These are phyloP conservation scores for Chiropotes sagulatus DNA, from an alignment of 2,797 vertebrate species.

Conservation along the genomic window DNA sequence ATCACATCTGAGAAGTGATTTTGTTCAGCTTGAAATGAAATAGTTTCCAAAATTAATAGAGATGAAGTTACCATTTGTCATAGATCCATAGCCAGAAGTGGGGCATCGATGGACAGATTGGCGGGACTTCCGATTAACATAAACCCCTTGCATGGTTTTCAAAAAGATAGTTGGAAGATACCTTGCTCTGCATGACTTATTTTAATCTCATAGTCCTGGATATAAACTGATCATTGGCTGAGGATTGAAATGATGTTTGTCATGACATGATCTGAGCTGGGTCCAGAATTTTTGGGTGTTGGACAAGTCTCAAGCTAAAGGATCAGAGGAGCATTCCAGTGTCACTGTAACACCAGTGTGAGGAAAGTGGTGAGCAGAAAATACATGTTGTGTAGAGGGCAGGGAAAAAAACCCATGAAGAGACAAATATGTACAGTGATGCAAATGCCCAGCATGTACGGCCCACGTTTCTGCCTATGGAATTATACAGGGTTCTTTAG, in stretches of 20 bases:
- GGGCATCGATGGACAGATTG: not conserved
- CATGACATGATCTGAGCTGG: conserved; percentile 18
- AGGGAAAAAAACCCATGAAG: not conserved
- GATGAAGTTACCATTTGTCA: not conserved
- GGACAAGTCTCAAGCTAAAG: conserved; percentile 1
- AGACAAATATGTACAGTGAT: not conserved
- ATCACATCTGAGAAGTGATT: not conserved
- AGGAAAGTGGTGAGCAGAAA: not conserved
- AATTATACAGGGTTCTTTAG: not conserved
- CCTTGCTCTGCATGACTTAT: conserved; percentile 22
- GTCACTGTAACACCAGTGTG: not conserved
- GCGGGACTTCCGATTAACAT: not conserved
- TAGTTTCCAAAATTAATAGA: not conserved
- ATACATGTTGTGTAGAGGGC: not conserved
- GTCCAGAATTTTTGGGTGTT: conserved; percentile 52
- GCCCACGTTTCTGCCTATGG: not conserved
- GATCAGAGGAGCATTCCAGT: conserved; percentile 23
- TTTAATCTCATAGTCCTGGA: conserved; percentile 27
- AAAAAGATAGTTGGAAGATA: not conserved
- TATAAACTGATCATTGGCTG: conserved; percentile 43
- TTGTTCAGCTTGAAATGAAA: not conserved
- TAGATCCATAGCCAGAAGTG: not conserved
- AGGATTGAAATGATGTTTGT: conserved; percentile 30
- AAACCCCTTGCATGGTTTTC: not conserved
- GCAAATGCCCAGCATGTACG: not conserved